phyloP scores from a whole-genome alignment of 2,888 invertebrate species.

The Oligia fasciuncula region DNA sequence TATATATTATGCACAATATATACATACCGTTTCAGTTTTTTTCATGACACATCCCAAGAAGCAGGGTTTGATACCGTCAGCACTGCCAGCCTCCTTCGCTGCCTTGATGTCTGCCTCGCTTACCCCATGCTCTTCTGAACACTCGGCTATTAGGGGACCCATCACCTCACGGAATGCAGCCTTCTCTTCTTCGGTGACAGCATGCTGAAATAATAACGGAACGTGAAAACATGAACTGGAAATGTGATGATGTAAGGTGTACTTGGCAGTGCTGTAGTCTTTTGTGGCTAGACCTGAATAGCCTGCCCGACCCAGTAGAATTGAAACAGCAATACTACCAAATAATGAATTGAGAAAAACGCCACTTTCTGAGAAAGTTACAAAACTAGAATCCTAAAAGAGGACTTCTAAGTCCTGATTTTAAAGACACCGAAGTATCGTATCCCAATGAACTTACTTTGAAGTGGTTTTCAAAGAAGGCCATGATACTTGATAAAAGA shows the following conservation, averaged over 20 bases:
- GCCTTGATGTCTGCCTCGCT: slow-evolving; percentile 55
- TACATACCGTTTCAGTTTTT: slow-evolving; percentile 53
- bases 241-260: background rate
- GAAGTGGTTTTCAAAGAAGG: background rate
- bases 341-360: background rate
- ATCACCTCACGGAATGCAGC: slow-evolving; percentile 38
- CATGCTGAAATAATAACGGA: slow-evolving; percentile 35
- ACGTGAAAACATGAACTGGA: background rate
- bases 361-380: background rate
- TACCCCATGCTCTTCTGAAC: slow-evolving; percentile 61
- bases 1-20: background rate
- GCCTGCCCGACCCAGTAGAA: background rate
- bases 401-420: background rate
- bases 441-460: background rate
- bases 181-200: slow-evolving; percentile 62
- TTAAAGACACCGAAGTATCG: background rate
- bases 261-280: background rate
- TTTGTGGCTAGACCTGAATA: background rate
- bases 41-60: slow-evolving; percentile 59
- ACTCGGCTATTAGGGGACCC: slow-evolving; percentile 57
- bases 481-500: background rate
- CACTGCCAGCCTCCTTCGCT: slow-evolving; percentile 53
- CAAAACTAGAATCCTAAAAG: background rate
- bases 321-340: background rate
- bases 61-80: slow-evolving; percentile 59